A percentile compares a stretch with the other conserved stretches of the same genome.
Conservation (phyloP, 2,888 invertebrate species). For the Sinodicranocentrus sp. region DNA sequence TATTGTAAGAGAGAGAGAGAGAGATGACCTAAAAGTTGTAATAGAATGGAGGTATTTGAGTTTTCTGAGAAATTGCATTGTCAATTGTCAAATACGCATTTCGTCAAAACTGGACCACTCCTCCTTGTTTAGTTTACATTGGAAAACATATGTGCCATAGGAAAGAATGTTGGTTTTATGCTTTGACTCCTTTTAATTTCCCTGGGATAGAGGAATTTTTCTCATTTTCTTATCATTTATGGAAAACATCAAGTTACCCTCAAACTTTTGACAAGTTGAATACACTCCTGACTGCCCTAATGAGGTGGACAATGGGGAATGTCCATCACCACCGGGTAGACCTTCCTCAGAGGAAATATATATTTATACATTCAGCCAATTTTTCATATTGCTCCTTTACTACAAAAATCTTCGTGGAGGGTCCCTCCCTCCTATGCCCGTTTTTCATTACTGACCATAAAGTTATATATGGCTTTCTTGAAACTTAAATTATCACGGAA, state of each 20-base stretch:
- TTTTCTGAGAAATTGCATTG: constrained; percentile 42
- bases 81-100: constrained; percentile 17
- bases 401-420: constrained; percentile 52
- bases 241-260: neutral
- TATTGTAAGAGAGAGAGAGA: too few relatives aligned
- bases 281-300: constrained; percentile 30
- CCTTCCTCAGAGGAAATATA: neutral
- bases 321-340: constrained; percentile 43
- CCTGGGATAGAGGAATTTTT: neutral
- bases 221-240: constrained; percentile 20
- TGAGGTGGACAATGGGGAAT: constrained; percentile 64
- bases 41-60: neutral
- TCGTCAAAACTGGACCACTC: constrained; percentile 58
- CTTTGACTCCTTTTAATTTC: constrained; percentile 2
- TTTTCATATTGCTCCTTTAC: too few relatives aligned
- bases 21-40: too few relatives aligned
- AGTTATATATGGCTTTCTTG: too few relatives aligned
- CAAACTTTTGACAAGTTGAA: constrained; percentile 37
- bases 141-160: too few relatives aligned
- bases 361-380: too few relatives aligned
- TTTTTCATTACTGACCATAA: constrained; percentile 14
- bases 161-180: too few relatives aligned
- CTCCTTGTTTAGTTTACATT: constrained; percentile 13
- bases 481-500: too few relatives aligned
- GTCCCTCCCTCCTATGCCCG: constrained; percentile 15